phyloP scores from a whole-genome alignment of 2,797 vertebrate species.

The Karalla daura region DNA sequence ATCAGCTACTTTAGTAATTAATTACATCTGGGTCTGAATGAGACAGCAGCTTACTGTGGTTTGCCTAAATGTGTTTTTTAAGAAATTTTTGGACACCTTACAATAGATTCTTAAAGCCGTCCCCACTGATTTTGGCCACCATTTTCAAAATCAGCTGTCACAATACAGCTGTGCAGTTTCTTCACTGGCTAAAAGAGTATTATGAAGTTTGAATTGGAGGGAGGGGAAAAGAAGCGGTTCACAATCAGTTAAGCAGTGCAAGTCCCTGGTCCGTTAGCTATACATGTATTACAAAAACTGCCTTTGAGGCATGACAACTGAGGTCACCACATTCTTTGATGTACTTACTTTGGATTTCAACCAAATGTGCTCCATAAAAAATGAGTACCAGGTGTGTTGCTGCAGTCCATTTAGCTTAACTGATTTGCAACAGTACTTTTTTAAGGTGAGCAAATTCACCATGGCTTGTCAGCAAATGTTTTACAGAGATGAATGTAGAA shows the following conservation, averaged over 20 bases:
- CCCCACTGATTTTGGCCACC: too few species aligned
- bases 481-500: slow-evolving; percentile 38
- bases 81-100: too few species aligned
- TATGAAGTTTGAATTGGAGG: not conserved
- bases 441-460: slow-evolving; percentile 36
- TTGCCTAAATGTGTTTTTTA: too few species aligned
- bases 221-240: not conserved
- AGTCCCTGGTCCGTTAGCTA: not conserved
- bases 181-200: not conserved
- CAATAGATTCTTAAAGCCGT: too few species aligned
- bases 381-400: not conserved
- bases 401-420: slow-evolving; percentile 28
- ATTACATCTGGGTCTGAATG: too few species aligned
- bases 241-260: not conserved
- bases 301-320: not conserved
- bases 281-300: not conserved
- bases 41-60: too few species aligned
- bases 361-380: not conserved
- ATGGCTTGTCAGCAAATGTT: slow-evolving; percentile 34
- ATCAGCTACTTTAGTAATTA: too few species aligned
- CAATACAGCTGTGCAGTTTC: too few species aligned
- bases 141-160: too few species aligned
- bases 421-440: slow-evolving; percentile 39
- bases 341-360: slow-evolving; percentile 13
- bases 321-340: slow-evolving; percentile 11